Conservation (phyloP, 2,888 invertebrate genomes). For the Rotaria sp. region DNA sequence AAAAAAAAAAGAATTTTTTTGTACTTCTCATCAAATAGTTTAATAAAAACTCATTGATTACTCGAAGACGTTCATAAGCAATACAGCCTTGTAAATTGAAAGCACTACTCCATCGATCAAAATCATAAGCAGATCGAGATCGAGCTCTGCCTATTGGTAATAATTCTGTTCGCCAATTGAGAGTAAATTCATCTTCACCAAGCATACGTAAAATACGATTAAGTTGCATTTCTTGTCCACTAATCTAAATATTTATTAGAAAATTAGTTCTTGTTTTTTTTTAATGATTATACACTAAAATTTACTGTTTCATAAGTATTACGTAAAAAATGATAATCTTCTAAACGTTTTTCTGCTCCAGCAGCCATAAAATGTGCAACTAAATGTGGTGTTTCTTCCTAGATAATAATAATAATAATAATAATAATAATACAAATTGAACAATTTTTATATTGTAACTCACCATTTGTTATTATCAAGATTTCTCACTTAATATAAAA, state of each 20-base stretch:
- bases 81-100: background rate
- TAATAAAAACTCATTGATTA: background rate
- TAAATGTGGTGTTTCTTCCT: background rate
- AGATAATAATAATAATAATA: background rate
- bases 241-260: background rate
- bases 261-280: too few relatives aligned
- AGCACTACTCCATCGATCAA: background rate
- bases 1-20: background rate
- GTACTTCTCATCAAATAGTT: background rate
- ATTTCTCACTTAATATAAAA: background rate
- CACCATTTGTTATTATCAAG: background rate
- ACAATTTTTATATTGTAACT: background rate
- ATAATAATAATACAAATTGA: background rate
- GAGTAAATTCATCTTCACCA: background rate
- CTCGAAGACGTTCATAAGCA: conserved; percentile 24
- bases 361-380: conserved; percentile 18
- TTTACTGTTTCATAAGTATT: conserved; percentile 16
- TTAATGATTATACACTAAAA: background rate
- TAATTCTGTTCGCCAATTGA: background rate
- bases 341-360: conserved; percentile 22
- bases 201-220: conserved; percentile 27
- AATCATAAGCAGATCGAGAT: background rate
- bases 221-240: conserved; percentile 3
- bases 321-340: conserved; percentile 7
- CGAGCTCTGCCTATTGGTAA: background rate